Evolutionary conservation across 2,888 invertebrate genomes (phyloP), one percentile per base, ranked within the genome.

Genomic region (Agonopterix heracliana): DNA sequence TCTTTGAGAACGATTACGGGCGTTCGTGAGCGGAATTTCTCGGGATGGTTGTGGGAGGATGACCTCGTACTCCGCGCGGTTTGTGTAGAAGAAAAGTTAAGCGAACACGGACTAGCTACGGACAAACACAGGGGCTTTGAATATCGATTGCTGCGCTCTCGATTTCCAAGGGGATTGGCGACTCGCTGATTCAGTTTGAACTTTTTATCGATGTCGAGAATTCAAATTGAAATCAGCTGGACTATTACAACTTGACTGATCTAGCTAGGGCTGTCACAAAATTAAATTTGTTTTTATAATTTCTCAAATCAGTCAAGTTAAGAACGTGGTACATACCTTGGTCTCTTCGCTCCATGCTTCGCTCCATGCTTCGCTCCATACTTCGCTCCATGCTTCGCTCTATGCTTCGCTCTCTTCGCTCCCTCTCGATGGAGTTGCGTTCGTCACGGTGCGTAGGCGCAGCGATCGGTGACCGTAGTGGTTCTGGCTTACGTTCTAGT

Each of bases 31-130:
- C 76, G 70, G 78, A 70, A 73, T 74, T 68, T 59, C 63, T 61
- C 47, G 68, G 69, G 76, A 70, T 69, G 70, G 63, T 74, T 78
- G 80, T 81, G 77, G 71, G 71, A 71, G 79, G 76, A 69, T 62
- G 11, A 74, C 77, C 78, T 75, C 79, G 76, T 74, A 74, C 71
- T 74, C 78, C 80, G 76, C 74, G 77, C 71, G 63, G 56, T 56
- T 56, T 56, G 1, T 3, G 41, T 60, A 54, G 62, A 57, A 63
- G 66, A 69, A 69, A 74, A 76, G 74, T 69, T 71, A 81, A 80
- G 82, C 81, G 78, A 79, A 81, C 83, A 78, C 81, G 77, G 64
- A 75, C 82, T 81, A 79, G 75, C 81, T 77, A 76, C 80, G 73
- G 74, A 73, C 74, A 68, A 66, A 67, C 66, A 71, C 71, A 73